Percentiles rank a stretch among this genome's conserved stretches.
Evolutionary conservation across 2,888 invertebrate species (phyloP).

Genomic region (Drosophila pegasa): DNA sequence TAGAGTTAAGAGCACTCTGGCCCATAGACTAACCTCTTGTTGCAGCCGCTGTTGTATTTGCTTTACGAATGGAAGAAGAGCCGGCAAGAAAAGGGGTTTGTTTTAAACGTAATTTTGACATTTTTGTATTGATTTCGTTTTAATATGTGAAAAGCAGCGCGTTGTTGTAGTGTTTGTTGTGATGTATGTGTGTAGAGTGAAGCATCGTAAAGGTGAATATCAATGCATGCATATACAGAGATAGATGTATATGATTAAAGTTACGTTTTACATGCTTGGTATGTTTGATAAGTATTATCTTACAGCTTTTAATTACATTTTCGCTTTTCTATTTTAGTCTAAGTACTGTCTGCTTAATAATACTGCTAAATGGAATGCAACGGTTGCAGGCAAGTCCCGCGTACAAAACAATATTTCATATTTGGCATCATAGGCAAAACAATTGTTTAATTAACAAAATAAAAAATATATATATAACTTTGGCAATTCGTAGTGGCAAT

Average conservation of each 20-base stretch:
- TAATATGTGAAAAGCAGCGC: slow-evolving; percentile 63
- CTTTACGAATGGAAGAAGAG: slow-evolving; percentile 75
- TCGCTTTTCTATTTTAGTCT: slow-evolving; percentile 21
- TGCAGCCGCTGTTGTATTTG: slow-evolving; percentile 77
- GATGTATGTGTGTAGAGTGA: slow-evolving; percentile 63
- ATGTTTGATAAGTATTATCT: slow-evolving; percentile 51
- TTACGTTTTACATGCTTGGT: slow-evolving; percentile 64
- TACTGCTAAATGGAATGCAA: slow-evolving; percentile 73
- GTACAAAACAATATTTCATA: slow-evolving; percentile 15
- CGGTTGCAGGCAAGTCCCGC: slow-evolving; percentile 24
- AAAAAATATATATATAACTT: slow-evolving; percentile 46
- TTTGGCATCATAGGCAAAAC: slow-evolving; percentile 41
- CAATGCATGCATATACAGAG: slow-evolving; percentile 30
- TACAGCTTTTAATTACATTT: slow-evolving; percentile 20
- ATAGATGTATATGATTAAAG: slow-evolving; percentile 25
- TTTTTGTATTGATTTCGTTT: slow-evolving; percentile 18
- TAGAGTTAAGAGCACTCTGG: slow-evolving; percentile 36
- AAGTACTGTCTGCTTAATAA: slow-evolving; percentile 58
- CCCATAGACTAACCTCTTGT: slow-evolving; percentile 75
- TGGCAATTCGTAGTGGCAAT: slow-evolving; percentile 70
- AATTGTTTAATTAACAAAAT: slow-evolving; percentile 35
- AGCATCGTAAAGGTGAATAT: slow-evolving; percentile 58
- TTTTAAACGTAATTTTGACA: slow-evolving; percentile 29
- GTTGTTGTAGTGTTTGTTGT: slow-evolving; percentile 41
- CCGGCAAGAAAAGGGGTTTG: slow-evolving; percentile 71